Conservation (phyloP, 2,113 vertebrate genomes). For the Progne subis region DNA sequence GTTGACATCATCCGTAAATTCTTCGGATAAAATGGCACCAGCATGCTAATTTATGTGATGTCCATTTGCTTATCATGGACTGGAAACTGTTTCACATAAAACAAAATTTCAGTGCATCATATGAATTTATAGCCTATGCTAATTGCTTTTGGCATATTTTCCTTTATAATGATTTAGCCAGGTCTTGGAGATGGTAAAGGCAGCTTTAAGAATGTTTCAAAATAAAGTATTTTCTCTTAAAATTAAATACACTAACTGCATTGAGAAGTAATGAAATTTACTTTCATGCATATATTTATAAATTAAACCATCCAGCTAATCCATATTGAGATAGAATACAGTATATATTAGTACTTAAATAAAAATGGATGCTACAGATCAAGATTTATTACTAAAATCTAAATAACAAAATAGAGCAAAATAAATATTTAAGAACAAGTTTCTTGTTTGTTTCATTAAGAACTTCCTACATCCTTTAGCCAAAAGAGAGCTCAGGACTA, state of each 20-base stretch:
- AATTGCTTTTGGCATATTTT: constrained; percentile 35
- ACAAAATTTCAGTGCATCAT: constrained; percentile 50
- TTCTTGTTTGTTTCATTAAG: neutral
- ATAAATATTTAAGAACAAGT: neutral
- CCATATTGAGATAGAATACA: neutral
- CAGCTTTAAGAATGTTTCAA: neutral
- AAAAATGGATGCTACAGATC: neutral
- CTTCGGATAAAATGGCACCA: constrained; percentile 14
- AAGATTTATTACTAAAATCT: neutral
- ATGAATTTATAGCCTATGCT: constrained; percentile 14
- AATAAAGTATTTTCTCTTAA: neutral
- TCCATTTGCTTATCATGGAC: constrained; percentile 54
- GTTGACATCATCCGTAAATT: constrained; percentile 60
- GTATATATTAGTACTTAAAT: neutral
- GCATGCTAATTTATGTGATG: constrained; percentile 42
- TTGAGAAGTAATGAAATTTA: neutral
- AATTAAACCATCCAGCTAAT: neutral
- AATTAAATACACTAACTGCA: neutral
- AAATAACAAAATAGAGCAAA: neutral
- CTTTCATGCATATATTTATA: neutral
- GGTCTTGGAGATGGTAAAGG: neutral
- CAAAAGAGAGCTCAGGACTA: neutral
- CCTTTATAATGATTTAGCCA: neutral
- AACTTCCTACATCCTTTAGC: neutral
- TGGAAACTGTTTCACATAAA: constrained; percentile 42